Evolutionary conservation across 2,888 invertebrate genomes (phyloP), one percentile per base, ranked within the genome.

Genomic region (Melanostoma mellinum): DNA sequence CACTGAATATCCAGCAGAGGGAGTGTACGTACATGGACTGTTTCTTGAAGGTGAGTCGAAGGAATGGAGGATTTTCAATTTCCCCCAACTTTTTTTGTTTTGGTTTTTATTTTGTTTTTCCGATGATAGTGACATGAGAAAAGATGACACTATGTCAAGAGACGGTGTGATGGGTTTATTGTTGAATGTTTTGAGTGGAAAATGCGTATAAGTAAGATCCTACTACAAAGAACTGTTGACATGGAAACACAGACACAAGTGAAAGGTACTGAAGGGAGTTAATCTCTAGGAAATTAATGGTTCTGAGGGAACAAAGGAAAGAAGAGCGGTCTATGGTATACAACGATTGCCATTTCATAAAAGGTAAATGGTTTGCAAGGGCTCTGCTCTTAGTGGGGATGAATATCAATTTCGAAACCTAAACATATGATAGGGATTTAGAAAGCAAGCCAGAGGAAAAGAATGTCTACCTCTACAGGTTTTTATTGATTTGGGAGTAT

Each of bases 21-120:
- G 98, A 30, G 97, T 97, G 9, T 97, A 97, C 88, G 96, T 97
- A 1, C 94, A 97, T 86, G 98, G 98, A 20, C 92, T 99, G 48
- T 99, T 97, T 90, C 93, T 99, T 46, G 99, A 99, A 93, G 99
- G 97, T 90, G 88, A 87, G 86, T 87, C 20, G 20, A 20, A 20
- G 20, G 20, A 20, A 20, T 20, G 20, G 20, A 20, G 20, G 1
- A 33, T 32, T 56, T 52, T 33, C 33, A 32, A 35, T 61, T 60
- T 35, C 30, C 4, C 9, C 2, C 0, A 38, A 0, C 3, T 20
- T 72, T 44, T 60, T 35, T 33, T 30, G 48, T 44, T 4, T 35
- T 61, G n/a, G 4, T 6, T 40, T 35, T 53, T 33, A 30, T 10
- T 38, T 48, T 36, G 20, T 71, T 48, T 53, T 58, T 52, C 38